A percentile compares a stretch with the other conserved stretches of the same genome.
These are phyloP conservation scores for Sebastes iracundus DNA, from an alignment of 2,797 vertebrate species.

Conservation along the genomic window DNA sequence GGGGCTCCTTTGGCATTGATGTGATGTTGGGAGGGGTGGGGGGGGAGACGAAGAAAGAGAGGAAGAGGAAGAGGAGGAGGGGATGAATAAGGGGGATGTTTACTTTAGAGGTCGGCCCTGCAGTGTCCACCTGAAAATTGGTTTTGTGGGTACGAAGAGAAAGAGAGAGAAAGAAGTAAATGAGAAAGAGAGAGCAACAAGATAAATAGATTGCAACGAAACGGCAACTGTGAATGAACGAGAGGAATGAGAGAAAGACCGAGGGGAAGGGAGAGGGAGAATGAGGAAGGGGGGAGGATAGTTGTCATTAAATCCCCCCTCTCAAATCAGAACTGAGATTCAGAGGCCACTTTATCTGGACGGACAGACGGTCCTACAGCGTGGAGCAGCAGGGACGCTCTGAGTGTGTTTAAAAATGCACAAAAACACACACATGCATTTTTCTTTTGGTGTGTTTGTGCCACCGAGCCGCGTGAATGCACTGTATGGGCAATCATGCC, in stretches of 20 bases:
- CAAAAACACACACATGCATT: background rate
- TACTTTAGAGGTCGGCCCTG: conserved; percentile 79
- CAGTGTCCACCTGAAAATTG: conserved; percentile 83
- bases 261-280: background rate
- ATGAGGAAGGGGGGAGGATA: background rate
- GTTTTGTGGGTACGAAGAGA: conserved; percentile 63
- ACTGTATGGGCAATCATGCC: conserved; percentile 49
- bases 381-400: conserved; percentile 64
- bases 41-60: background rate
- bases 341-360: conserved; percentile 76
- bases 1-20: conserved; percentile 61
- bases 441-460: conserved; percentile 16
- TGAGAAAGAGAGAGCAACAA: background rate
- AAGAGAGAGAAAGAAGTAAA: background rate
- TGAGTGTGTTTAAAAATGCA: conserved; percentile 34
- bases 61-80: conserved; percentile 43
- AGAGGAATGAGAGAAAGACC: conserved; percentile 6
- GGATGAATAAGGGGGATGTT: conserved; percentile 67
- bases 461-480: conserved; percentile 26
- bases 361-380: conserved; percentile 69
- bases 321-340: conserved; percentile 72
- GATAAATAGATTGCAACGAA: conserved; percentile 37
- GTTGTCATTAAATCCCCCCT: conserved; percentile 63
- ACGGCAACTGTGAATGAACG: conserved; percentile 36
- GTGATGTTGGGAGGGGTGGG: conserved; percentile 43